Evolutionary conservation across 2,888 invertebrate genomes (phyloP), one percentile per base, ranked within the genome.

Genomic region (Alloscopus bannaensis): DNA sequence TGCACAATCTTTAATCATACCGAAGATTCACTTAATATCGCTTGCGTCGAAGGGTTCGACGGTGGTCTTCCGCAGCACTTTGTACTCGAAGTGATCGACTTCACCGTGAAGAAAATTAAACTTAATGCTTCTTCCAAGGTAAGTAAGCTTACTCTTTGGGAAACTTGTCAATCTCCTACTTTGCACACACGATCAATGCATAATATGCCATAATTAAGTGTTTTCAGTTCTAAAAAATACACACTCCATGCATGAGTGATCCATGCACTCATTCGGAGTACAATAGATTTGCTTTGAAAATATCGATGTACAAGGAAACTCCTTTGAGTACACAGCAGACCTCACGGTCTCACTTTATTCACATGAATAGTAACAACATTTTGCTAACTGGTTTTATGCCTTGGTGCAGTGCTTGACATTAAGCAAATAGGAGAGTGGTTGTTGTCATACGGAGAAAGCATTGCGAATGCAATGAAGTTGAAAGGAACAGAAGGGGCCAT

Each of bases 1-100:
- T 96, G 96, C 88, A 92, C 94, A n/a, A 92, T 96, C 36, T 93
- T 93, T 72, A 96, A 96, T 89, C 94, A 95, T 88, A 96, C 95
- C 72, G 91, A 92, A 83, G 94, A 95, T 87, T 93, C 95, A 0
- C 88, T 96, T 77, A 93, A 93, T 88, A 94, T 96, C 62, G 95
- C 95, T 85, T 96, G 96, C 88, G 91, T 93, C 70, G 95, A 95
- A 89, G 94, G 94, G 86, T 85, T 85, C 45, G 80, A 84, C 52
- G 95, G 95, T 57, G 95, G 95, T 11, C 90, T 96, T 59, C 95
- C 95, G 2, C 96, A 96, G 89, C 93, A 92, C 87, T 96, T 96
- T 89, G 91, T 94, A 82, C 92, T 95, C 91, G 94, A 95, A 88
- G 89, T 95, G 68, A 90, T 94, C 65, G 94, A 94, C 87, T 88